Base-by-base conservation (phyloP, 1,140 invertebrate genomes). In the Monochamus saltuarius region DNA sequence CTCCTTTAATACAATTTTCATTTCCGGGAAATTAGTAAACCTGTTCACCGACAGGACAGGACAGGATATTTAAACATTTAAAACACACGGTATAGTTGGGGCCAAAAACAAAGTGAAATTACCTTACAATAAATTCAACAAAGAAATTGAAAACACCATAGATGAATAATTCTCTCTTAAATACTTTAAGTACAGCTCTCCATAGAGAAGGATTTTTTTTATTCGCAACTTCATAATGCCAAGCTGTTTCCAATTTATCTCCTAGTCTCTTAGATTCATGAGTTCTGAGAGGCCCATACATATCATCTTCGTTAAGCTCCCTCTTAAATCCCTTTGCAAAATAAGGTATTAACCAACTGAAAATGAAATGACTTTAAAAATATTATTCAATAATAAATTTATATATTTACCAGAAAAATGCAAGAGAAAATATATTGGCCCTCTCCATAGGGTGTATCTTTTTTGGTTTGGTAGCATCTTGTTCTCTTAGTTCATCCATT, bases 181-280 rank as follows among this genome's bases (percentile, higher is more conserved):
- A 70, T 7, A 67, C 51, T 39, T 42, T 22, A 4, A 47, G 38
- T 13, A 70, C 35, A n/a, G 54, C 72, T 49, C 54, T 71, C 38
- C 74, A 66, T 35, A 80, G 68, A 46, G 70, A 76, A n/a, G 77
- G 75, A 36, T 62, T 56, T 62, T 50, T 16, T 43, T 19, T 49
- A 35, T 34, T 34, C 39, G 46, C 46, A 14, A 62, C 8, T 68
- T 84, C 80, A 19, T 62, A 61, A 8, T 80, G 72, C 84, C 82
- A 84, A n/a, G 77, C 77, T 64, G 73, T 79, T 66, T 81, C 76
- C 29, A 88, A 73, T 45, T 76, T 72, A 66, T 84, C 78, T 16
- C 85, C 85, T 68, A 85, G 67, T 4, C 62, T 54, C 19, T 16
- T 61, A 6, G 65, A 62, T n/a, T 65, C 51, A 40, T 65, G 62